Percentiles rank a stretch among this genome's conserved stretches.
These are phyloP conservation scores for Siderastrea radians DNA, from an alignment of 92 coral and sea anemone species.

Conservation along the genomic window DNA sequence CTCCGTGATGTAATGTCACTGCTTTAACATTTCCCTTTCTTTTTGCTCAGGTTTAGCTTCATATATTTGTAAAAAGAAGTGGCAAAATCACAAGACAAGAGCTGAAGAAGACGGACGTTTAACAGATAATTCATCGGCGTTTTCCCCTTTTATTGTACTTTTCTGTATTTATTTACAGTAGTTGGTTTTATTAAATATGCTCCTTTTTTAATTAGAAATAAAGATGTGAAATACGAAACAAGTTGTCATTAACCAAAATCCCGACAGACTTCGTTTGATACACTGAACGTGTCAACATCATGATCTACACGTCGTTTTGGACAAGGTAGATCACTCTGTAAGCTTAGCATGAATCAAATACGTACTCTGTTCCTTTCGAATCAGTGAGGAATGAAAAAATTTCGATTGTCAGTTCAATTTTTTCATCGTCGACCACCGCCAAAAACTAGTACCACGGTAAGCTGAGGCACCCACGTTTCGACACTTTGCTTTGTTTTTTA, in stretches of 20 bases:
- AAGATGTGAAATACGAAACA: background rate
- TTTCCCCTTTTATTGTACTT: background rate
- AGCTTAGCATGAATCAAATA: too few relatives aligned
- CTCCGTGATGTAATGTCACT: background rate
- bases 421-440: too few relatives aligned
- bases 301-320: too few relatives aligned
- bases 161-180: conserved; percentile 1
- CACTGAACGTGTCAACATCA: too few relatives aligned
- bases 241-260: background rate
- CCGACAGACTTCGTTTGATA: background rate
- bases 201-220: conserved; percentile 10
- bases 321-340: too few relatives aligned
- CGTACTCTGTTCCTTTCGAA: too few relatives aligned
- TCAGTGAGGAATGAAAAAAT: too few relatives aligned
- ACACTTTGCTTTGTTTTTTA: too few relatives aligned
- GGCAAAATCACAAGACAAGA: background rate
- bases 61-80: conserved; percentile 48
- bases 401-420: too few relatives aligned
- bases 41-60: conserved; percentile 54
- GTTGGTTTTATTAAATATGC: background rate
- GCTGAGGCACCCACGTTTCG: too few relatives aligned
- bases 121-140: background rate
- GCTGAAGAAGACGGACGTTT: conserved; percentile 2
- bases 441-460: too few relatives aligned
- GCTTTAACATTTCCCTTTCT: background rate